Conservation (phyloP, 1,140 invertebrate species). For the Drosophila nasuta region DNA sequence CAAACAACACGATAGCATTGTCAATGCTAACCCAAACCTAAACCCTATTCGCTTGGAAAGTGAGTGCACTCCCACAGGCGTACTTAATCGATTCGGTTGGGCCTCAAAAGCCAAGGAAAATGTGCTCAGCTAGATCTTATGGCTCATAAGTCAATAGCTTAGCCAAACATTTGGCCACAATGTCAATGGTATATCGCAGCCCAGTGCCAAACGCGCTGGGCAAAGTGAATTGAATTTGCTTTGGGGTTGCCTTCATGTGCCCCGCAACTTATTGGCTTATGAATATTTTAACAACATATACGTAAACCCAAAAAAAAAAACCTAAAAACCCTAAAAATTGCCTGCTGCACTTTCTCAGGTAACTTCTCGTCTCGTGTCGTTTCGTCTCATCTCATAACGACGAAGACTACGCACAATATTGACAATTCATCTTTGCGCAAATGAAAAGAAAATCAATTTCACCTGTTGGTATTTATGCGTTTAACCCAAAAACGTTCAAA, state of each 20-base stretch:
- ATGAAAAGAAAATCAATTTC: slow-evolving; percentile 85
- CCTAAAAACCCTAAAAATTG: slow-evolving; percentile 40
- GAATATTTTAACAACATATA: slow-evolving; percentile 72
- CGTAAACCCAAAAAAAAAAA: slow-evolving; percentile 20
- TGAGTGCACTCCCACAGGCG: slow-evolving; percentile 60
- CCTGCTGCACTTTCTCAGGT: slow-evolving; percentile 76
- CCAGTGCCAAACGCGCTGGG: slow-evolving; percentile 26
- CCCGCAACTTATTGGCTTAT: slow-evolving; percentile 55
- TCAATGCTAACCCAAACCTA: slow-evolving; percentile 12
- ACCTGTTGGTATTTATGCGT: slow-evolving; percentile 78
- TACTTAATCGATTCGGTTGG: slow-evolving; percentile 52
- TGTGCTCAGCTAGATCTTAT: slow-evolving; percentile 8
- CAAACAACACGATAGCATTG: slow-evolving; percentile 66
- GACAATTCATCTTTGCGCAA: slow-evolving; percentile 84
- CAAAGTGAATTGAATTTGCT: slow-evolving; percentile 74
- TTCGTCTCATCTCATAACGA: not conserved
- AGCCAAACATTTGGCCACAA: slow-evolving; percentile 52
- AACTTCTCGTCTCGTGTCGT: slow-evolving; percentile 35
- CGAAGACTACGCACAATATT: slow-evolving; percentile 76
- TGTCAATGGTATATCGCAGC: slow-evolving; percentile 30
- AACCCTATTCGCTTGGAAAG: slow-evolving; percentile 13
- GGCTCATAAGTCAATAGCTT: slow-evolving; percentile 49
- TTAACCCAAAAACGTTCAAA: slow-evolving; percentile 75
- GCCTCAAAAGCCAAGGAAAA: slow-evolving; percentile 21
- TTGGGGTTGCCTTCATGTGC: slow-evolving; percentile 52